Evolutionary conservation across 2,797 vertebrate genomes (phyloP).

Genomic region (Chaenodraco wilsoni): DNA sequence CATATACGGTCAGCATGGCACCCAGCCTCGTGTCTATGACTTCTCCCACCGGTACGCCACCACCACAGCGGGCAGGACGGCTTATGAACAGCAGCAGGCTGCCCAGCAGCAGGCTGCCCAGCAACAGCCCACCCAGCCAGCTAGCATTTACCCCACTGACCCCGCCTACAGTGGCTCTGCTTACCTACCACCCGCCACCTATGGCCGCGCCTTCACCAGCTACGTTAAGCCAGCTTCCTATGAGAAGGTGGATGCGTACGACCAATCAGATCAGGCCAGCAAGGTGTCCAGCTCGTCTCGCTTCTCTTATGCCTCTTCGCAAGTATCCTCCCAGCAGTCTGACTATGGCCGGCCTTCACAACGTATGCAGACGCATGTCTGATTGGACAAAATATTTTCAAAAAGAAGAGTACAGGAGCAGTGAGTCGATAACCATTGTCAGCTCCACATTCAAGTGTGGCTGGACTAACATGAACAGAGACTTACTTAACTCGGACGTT

Average conservation of each 20-base stretch:
- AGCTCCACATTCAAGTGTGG: constrained; percentile 54
- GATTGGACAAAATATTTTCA: constrained; percentile 64
- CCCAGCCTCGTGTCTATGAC: constrained; percentile 85
- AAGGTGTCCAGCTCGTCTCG: constrained; percentile 86
- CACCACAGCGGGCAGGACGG: constrained; percentile 81
- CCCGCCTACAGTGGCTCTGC: constrained; percentile 82
- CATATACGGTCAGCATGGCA: constrained; percentile 84
- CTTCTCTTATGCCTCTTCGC: constrained; percentile 89
- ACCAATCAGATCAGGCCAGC: constrained; percentile 88
- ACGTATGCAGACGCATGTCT: constrained; percentile 95
- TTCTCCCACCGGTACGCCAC: constrained; percentile 87
- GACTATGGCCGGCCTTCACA: constrained; percentile 89
- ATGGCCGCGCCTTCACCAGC: constrained; percentile 89
- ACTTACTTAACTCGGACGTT: constrained; percentile 60
- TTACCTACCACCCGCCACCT: constrained; percentile 88
- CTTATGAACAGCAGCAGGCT: constrained; percentile 83
- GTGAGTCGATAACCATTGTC: constrained; percentile 55
- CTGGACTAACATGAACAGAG: constrained; percentile 70
- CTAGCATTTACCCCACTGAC: constrained; percentile 81
- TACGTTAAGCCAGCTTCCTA: constrained; percentile 89
- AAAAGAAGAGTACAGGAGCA: constrained; percentile 43
- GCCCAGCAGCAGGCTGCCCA: constrained; percentile 77
- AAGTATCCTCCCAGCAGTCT: constrained; percentile 87
- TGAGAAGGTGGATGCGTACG: constrained; percentile 87
- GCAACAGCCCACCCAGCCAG: constrained; percentile 74